phyloP scores from a whole-genome alignment of 2,113 vertebrate genomes.

The Glareola pratincola region DNA sequence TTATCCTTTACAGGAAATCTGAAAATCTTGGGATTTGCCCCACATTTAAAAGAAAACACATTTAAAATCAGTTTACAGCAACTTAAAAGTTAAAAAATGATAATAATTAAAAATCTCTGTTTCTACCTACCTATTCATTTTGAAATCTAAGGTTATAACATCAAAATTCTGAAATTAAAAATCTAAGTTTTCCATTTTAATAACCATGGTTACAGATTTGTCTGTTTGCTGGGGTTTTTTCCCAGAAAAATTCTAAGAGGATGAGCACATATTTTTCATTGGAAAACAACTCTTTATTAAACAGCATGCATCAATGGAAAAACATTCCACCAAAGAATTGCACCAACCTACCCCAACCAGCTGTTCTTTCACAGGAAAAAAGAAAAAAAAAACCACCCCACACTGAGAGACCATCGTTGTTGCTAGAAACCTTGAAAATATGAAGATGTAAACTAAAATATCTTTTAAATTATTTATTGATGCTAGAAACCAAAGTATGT shows the following conservation, averaged over 20 bases:
- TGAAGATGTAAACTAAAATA: slow-evolving; percentile 27
- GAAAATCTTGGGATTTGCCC: not conserved
- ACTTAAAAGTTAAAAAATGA: not conserved
- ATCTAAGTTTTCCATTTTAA: not conserved
- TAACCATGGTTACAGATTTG: not conserved
- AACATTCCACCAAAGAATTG: not conserved
- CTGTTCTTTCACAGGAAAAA: not conserved
- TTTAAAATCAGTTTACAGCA: not conserved
- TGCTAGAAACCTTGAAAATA: not conserved
- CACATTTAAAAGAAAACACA: not conserved
- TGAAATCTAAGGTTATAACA: not conserved
- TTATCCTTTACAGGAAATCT: not conserved
- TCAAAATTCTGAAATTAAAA: not conserved
- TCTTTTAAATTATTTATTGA: slow-evolving; percentile 20
- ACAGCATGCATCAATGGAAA: not conserved
- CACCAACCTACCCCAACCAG: not conserved
- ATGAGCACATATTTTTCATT: not conserved
- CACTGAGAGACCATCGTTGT: not conserved
- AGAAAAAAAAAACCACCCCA: not conserved
- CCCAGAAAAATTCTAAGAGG: not conserved
- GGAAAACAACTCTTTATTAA: not conserved
- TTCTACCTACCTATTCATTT: not conserved
- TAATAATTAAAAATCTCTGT: not conserved
- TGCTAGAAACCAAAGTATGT: slow-evolving; percentile 13
- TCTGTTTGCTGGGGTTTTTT: not conserved